Evolutionary conservation across 2,888 invertebrate genomes (phyloP), one percentile per base, ranked within the genome.

Genomic region (Tuta absoluta): DNA sequence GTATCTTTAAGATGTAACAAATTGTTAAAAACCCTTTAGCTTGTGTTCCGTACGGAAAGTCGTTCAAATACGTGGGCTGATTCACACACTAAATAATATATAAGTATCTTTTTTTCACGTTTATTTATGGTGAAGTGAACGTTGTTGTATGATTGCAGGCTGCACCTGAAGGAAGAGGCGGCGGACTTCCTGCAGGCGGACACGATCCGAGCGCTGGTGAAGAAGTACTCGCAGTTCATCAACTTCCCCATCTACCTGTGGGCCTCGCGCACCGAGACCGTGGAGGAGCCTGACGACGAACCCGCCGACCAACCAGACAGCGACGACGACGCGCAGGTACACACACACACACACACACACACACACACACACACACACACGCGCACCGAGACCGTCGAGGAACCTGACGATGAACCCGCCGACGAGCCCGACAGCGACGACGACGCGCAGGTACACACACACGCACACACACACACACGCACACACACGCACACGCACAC

Each of bases 191-290:
- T 99, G 78, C 98, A 99, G 87, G 94, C 96, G 70, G 96, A 97
- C 79, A 98, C 98, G 0, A 93, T 99, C 73, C 95, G 95, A 77
- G 95, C 95, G 75, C 93, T 99, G 67, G 96, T 99, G 68, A 96
- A 96, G 91, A 99, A 99, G 89, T 99, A 99, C 92, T 98, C 98
- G 5, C 99, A 99, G 92, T 99, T 99, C 91, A 99, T 99, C 85
- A 99, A 99, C 90, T 99, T 99, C 94, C 97, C 98, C 67, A 99
- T 99, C 84, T 96, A 96, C 88, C 89, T 99, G 85, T 99, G 99
- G 99, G 94, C 96, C 65, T 93, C 93, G 75, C 93, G 91, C 91
- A 95, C 95, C 41, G 93, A 96, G 75, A 95, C 95, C 68, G 95
- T 96, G 37, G 96, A 96, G 77, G 95, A 95, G 57, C 87, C 84